These are phyloP conservation scores for Nebria ingens DNA, from an alignment of 1,140 invertebrate genomes.

Conservation along the genomic window DNA sequence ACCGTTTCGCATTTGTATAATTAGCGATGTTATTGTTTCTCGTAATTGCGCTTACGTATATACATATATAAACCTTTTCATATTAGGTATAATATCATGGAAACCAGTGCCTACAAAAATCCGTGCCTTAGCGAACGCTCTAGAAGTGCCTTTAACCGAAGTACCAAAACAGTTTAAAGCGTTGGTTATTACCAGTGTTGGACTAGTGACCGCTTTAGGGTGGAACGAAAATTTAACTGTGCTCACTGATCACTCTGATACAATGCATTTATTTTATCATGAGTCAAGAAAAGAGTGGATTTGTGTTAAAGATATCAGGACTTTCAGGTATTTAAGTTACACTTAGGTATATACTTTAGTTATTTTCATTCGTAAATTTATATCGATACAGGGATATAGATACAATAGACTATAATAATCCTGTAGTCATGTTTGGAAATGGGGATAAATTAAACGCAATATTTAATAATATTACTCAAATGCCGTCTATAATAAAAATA, in stretches of 20 bases:
- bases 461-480: not conserved
- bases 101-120: constrained; percentile 16
- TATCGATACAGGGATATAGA: not conserved
- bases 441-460: not conserved
- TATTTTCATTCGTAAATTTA: no score
- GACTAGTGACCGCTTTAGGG: constrained; percentile 20
- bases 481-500: constrained; percentile 7
- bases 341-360: no score
- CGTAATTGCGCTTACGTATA: no score
- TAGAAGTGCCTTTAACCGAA: constrained; percentile 18
- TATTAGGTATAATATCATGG: constrained; percentile 22
- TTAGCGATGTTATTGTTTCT: no score
- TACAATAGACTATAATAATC: constrained; percentile 15
- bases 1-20: no score
- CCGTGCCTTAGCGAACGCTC: constrained; percentile 19
- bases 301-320: constrained; percentile 22
- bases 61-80: no score
- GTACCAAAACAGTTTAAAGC: constrained; percentile 11
- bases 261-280: constrained; percentile 25
- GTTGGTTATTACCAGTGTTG: constrained; percentile 20
- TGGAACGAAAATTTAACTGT: constrained; percentile 27
- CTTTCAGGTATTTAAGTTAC: constrained; percentile 8
- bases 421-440: constrained; percentile 18
- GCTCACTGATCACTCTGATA: constrained; percentile 19
- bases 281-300: constrained; percentile 21